A percentile compares a stretch with the other conserved stretches of the same genome.
These are phyloP conservation scores for Tanypteryx hageni DNA, from an alignment of 2,888 invertebrate species.

Conservation along the genomic window DNA sequence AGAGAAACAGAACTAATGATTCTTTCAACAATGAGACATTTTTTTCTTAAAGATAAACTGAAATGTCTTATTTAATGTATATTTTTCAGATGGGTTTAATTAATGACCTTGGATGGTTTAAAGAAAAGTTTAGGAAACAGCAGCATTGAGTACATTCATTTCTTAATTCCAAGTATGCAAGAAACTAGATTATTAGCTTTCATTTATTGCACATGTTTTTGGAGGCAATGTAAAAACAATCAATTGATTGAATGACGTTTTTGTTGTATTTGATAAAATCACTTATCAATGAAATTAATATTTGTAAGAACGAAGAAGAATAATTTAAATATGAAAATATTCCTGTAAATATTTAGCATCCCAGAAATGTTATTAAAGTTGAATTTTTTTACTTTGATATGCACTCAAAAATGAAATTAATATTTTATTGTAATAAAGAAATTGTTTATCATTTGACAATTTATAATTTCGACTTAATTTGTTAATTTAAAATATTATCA, in stretches of 20 bases:
- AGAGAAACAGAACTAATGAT: too few species aligned
- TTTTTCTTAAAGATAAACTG: neutral
- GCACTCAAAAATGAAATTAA: neutral
- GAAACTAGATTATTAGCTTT: constrained; percentile 27
- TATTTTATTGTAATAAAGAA: constrained; percentile 14
- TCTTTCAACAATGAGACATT: neutral
- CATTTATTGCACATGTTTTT: neutral
- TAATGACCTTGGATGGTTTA: constrained; percentile 39
- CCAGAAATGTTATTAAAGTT: neutral
- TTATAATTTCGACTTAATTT: neutral
- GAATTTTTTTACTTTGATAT: neutral
- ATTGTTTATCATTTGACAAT: neutral
- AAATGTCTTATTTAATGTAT: constrained; percentile 57
- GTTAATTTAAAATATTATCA: too few species aligned
- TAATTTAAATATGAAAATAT: neutral
- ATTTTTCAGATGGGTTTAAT: constrained; percentile 35
- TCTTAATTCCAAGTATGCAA: constrained; percentile 1
- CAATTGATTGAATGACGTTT: neutral
- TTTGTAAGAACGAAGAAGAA: neutral
- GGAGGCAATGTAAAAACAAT: neutral
- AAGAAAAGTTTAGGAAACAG: constrained; percentile 42
- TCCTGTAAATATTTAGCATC: neutral
- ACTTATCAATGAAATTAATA: neutral
- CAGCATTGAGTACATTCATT: constrained; percentile 33
- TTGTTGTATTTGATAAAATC: neutral